These are phyloP conservation scores for Cerastoderma edule DNA, from an alignment of 2,888 invertebrate genomes.

Conservation along the genomic window DNA sequence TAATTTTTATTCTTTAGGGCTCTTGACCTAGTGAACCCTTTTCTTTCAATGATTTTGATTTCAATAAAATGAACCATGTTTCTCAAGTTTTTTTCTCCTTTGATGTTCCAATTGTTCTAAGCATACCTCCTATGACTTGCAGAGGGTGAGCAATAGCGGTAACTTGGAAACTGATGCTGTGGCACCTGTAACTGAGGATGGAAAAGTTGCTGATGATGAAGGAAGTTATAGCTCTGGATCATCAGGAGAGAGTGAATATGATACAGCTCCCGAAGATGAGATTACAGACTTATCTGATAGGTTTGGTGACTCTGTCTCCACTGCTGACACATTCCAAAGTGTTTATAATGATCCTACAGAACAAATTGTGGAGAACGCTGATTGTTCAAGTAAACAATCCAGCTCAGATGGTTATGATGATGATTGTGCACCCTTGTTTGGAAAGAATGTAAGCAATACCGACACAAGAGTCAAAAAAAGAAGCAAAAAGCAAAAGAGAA, in stretches of 20 bases:
- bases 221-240: background rate
- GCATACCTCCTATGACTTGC: constrained; percentile 6
- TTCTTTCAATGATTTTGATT: background rate
- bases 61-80: too few relatives aligned
- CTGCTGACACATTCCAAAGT: constrained; percentile 9
- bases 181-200: background rate
- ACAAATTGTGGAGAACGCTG: background rate
- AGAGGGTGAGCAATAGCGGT: background rate
- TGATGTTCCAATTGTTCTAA: too few relatives aligned
- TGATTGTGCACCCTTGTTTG: background rate
- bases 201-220: background rate
- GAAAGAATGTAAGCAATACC: background rate
- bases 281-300: background rate
- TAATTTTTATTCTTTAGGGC: background rate
- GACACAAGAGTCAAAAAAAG: constrained; percentile 12
- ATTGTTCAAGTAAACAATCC: constrained; percentile 15
- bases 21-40: background rate
- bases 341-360: background rate
- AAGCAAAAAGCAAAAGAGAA: constrained; percentile 55
- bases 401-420: background rate
- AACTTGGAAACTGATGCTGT: background rate
- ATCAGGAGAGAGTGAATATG: constrained; percentile 11
- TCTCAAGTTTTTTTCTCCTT: too few relatives aligned
- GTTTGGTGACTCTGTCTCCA: constrained; percentile 18
- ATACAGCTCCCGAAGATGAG: constrained; percentile 16